Percentiles rank a stretch among this genome's conserved stretches.
phyloP scores from a whole-genome alignment of 2,113 vertebrate genomes.

The Brachyhypopomus gauderio region DNA sequence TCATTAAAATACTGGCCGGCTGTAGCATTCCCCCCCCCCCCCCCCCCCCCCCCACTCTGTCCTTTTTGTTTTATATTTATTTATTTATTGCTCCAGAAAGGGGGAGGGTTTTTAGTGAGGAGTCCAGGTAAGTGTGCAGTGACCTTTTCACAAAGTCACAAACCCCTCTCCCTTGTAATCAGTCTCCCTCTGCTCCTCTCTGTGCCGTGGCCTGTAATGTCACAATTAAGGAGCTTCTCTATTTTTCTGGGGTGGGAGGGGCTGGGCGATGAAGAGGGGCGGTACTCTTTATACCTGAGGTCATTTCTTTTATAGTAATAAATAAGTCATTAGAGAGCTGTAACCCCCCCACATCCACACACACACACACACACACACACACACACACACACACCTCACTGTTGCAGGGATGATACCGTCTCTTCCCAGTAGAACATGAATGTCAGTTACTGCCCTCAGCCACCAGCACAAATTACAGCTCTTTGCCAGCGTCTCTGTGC shows the following conservation, averaged over 20 bases:
- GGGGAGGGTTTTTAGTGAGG: constrained; percentile 49
- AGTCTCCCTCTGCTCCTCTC: constrained; percentile 72
- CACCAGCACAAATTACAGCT: constrained; percentile 60
- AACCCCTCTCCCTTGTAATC: constrained; percentile 76
- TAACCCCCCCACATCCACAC: constrained; percentile 13
- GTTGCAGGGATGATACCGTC: not conserved
- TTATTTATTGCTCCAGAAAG: constrained; percentile 20
- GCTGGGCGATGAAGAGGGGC: constrained; percentile 47
- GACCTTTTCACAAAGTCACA: constrained; percentile 81
- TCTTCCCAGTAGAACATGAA: constrained; percentile 59
- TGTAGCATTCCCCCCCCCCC: constrained; percentile 57
- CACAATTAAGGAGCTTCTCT: constrained; percentile 74
- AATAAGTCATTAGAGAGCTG: constrained; percentile 67
- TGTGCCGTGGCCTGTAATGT: constrained; percentile 71
- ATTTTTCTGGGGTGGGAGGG: not conserved
- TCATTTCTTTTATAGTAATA: constrained; percentile 72
- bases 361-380: not conserved
- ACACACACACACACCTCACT: not conserved
- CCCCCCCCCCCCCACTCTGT: constrained; percentile 45
- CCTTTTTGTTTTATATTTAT: constrained; percentile 42
- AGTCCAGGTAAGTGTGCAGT: constrained; percentile 74
- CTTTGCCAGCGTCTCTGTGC: constrained; percentile 3
- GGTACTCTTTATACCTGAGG: constrained; percentile 62
- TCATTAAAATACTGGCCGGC: constrained; percentile 67
- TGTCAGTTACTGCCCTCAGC: constrained; percentile 53